Evolutionary conservation across 1,140 invertebrate species (phyloP), one percentile per base, ranked within the genome.

Genomic region (Monomorium pharaonis): DNA sequence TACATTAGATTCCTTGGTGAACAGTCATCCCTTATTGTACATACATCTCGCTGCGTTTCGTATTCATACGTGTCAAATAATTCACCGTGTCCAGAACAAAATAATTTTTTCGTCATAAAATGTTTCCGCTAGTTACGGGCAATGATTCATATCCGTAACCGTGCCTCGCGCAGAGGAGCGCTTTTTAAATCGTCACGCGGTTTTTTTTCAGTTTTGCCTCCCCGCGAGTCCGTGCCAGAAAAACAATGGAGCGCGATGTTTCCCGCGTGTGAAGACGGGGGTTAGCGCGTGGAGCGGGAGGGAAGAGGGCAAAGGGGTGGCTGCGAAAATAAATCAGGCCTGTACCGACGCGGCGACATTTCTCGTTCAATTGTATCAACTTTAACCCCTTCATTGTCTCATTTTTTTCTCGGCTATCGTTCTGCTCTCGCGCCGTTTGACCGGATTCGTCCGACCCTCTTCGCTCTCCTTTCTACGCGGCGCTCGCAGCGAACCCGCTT

Each of bases 321-420:
- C 86, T 85, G 88, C 60, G 69, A 90, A 92, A 92, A 92, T 92
- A 92, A 92, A 91, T 92, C 90, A 91, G 83, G 84, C 88, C 86
- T 90, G 85, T 84, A 91, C 85, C 87, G 65, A 47, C 51, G 51
- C 67, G 87, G 84, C 83, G 75, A 56, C 90, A 90, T 89, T 91
- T 89, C 90, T 90, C 85, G 89, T 84, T 90, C 91, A 89, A 91
- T 92, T 92, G 87, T 92, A 90, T 92, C 90, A 90, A 91, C 88
- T 88, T 91, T 92, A 91, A 91, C 86, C 90, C 90, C 87, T 90
- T 92, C 86, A 90, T 90, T 92, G 91, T 91, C 83, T 92, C 86
- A 85, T 65, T 86, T 90, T 92, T 89, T 89, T 86, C 76, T 63
- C 63, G 49, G 18, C 78, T 76, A 90, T 90, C 85, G 88, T 87